A percentile compares a stretch with the other conserved stretches of the same genome.
These are phyloP conservation scores for Mizuhopecten yessoensis DNA, from an alignment of 1,140 invertebrate genomes.

Conservation along the genomic window DNA sequence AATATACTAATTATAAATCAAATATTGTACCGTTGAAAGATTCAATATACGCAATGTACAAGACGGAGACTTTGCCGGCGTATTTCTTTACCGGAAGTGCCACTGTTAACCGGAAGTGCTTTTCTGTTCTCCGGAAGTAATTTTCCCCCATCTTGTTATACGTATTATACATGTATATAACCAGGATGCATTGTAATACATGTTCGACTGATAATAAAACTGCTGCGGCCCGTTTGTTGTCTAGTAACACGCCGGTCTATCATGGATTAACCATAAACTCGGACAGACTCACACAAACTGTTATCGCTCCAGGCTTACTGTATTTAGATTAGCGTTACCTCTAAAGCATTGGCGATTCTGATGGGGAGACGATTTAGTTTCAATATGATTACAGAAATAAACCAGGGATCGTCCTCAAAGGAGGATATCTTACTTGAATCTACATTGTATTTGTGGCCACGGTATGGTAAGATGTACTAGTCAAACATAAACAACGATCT, in stretches of 20 bases:
- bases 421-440: neutral
- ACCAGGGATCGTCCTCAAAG: neutral
- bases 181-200: too few species aligned
- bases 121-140: too few species aligned
- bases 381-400: neutral
- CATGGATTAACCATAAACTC: neutral
- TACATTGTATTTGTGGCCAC: neutral
- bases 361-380: too few species aligned
- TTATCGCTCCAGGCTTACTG: neutral
- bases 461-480: neutral
- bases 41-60: too few species aligned
- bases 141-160: neutral
- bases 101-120: too few species aligned
- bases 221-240: neutral
- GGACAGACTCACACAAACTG: neutral
- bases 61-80: too few species aligned
- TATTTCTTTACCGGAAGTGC: too few species aligned
- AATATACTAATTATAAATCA: too few species aligned
- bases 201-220: neutral
- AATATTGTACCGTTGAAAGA: too few species aligned
- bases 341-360: neutral
- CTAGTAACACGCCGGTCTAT: neutral
- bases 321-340: conserved; percentile 13
- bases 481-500: neutral
- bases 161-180: neutral